Percentiles rank a stretch among this genome's conserved stretches.
phyloP scores from a whole-genome alignment of 1,140 invertebrate genomes.

The Lanistes nyassanus region DNA sequence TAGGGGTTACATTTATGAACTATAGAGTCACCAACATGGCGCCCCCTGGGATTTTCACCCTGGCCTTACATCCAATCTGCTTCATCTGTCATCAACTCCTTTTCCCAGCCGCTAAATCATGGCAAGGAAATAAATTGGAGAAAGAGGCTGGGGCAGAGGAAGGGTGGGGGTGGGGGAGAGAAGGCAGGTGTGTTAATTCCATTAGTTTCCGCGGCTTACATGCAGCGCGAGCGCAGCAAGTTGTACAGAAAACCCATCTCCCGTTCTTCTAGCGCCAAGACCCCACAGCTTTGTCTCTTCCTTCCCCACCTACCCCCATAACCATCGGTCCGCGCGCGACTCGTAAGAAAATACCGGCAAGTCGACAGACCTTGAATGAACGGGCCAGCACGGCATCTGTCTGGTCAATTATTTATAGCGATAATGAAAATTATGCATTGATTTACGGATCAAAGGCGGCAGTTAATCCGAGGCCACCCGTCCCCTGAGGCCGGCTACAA shows the following conservation, averaged over 20 bases:
- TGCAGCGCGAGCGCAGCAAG: too few relatives aligned
- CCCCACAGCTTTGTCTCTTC: too few relatives aligned
- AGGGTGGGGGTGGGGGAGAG: not conserved
- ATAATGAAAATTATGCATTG: conserved; percentile 33
- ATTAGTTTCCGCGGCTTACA: not conserved
- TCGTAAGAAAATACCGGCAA: too few relatives aligned
- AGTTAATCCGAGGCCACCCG: conserved; percentile 17
- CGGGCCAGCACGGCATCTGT: not conserved
- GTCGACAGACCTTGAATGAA: too few relatives aligned
- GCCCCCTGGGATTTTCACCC: too few relatives aligned
- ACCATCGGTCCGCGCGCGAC: too few relatives aligned
- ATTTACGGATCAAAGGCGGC: conserved; percentile 35
- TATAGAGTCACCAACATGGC: too few relatives aligned
- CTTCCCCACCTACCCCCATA: too few relatives aligned
- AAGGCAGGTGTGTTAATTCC: conserved; percentile 13
- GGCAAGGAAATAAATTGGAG: not conserved
- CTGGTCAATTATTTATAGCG: conserved; percentile 37
- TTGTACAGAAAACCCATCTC: too few relatives aligned
- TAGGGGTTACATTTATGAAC: too few relatives aligned
- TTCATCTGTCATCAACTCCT: not conserved
- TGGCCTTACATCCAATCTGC: too few relatives aligned
- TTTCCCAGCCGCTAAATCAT: not conserved
- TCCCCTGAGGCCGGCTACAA: not conserved
- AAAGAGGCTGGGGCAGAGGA: not conserved
- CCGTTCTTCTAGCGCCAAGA: too few relatives aligned